Percentiles rank a stretch among this genome's conserved stretches.
These are phyloP conservation scores for Psilopogon haemacephalus DNA, from an alignment of 2,113 vertebrate species.

Conservation along the genomic window DNA sequence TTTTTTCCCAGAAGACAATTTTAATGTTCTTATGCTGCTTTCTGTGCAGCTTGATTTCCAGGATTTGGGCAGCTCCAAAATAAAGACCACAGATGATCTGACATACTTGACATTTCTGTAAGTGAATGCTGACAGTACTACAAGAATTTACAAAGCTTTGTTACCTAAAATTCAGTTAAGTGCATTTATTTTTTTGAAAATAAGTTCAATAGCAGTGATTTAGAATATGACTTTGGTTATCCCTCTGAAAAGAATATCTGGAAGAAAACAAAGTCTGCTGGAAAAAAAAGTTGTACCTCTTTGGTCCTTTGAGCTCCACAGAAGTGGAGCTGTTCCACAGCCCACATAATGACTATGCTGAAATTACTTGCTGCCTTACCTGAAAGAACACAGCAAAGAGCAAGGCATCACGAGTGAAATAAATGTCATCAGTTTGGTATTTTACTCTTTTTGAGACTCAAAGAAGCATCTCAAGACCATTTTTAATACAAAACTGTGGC, in stretches of 20 bases:
- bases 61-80: neutral
- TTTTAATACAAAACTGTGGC: neutral
- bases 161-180: neutral
- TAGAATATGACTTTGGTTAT: neutral
- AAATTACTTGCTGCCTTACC: neutral
- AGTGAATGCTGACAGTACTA: neutral
- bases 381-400: neutral
- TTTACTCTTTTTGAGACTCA: neutral
- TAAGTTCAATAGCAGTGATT: neutral
- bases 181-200: neutral
- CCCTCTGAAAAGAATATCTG: neutral
- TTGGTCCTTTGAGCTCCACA: neutral
- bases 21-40: neutral
- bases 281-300: neutral
- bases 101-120: neutral
- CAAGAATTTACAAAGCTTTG: neutral
- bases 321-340: neutral
- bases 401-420: neutral
- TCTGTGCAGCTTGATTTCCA: neutral
- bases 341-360: neutral
- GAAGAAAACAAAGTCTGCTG: neutral
- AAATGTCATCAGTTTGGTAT: neutral
- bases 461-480: neutral
- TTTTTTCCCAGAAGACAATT: neutral
- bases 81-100: neutral